Percentiles rank a stretch among this genome's conserved stretches.
These are phyloP conservation scores for Empis livida DNA, from an alignment of 2,888 invertebrate genomes.

Conservation along the genomic window DNA sequence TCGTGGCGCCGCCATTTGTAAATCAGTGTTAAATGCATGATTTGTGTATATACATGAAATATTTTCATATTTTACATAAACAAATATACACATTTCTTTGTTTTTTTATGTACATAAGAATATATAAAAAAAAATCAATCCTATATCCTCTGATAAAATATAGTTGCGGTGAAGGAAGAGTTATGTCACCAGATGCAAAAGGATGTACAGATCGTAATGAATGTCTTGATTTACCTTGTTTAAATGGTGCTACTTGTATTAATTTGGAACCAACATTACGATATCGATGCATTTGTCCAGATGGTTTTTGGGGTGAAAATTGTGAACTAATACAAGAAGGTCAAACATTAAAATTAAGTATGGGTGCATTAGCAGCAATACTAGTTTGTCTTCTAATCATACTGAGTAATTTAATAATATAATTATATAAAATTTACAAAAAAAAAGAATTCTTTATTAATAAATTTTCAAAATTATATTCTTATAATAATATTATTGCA, in stretches of 20 bases:
- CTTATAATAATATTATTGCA: too few relatives aligned
- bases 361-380: slow-evolving; percentile 94
- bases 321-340: slow-evolving; percentile 90
- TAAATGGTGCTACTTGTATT: slow-evolving; percentile 84
- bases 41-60: too few relatives aligned
- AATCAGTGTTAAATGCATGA: neutral
- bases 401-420: slow-evolving; percentile 56
- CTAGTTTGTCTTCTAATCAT: slow-evolving; percentile 94
- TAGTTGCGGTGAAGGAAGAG: slow-evolving; percentile 88
- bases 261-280: slow-evolving; percentile 80
- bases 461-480: too few relatives aligned
- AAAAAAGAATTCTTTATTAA: slow-evolving; percentile 24
- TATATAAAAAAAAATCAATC: slow-evolving; percentile 4
- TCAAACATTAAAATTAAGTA: slow-evolving; percentile 87
- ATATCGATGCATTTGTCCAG: slow-evolving; percentile 80
- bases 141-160: slow-evolving; percentile 2
- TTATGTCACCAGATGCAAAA: slow-evolving; percentile 80
- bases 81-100: too few relatives aligned
- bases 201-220: slow-evolving; percentile 93
- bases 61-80: too few relatives aligned
- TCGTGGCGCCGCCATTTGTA: neutral
- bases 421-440: neutral
- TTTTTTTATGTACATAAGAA: too few relatives aligned
- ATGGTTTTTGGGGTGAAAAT: slow-evolving; percentile 88
- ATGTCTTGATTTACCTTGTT: slow-evolving; percentile 85